Evolutionary conservation across 2,888 invertebrate genomes (phyloP), one percentile per base, ranked within the genome.

Genomic region (Drosophila setosimentum): DNA sequence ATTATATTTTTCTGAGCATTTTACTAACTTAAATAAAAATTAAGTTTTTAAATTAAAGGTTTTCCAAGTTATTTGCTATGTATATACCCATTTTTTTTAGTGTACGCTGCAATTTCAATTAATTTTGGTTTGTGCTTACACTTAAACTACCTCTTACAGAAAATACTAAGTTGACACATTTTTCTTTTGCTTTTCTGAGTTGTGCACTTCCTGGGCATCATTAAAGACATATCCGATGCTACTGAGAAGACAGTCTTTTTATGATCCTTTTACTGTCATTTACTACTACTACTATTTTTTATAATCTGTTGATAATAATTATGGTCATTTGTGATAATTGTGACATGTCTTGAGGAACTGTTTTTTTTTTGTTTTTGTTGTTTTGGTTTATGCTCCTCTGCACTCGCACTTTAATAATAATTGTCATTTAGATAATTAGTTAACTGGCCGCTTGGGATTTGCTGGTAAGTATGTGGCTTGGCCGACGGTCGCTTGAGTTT

Each of bases 281-380:
- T 66, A 51, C 65, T 63, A 18, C 58, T 18, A 63, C 53, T 68
- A n/a, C n/a, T n/a, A n/a, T 33, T 76, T 76, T 81, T 68, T 83
- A 83, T 80, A 76, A 80, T 82, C 83, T 83, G 82, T 82, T 91
- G 87, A 82, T 88, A 82, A 90, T 91, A 90, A 90, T 90, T 90
- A 82, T 87, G 81, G 87, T 90, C 89, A 90, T 90, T 90, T 90
- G 89, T 74, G 89, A 88, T 89, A 91, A 91, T 90, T 91, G 84
- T 88, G 81, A 78, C 78, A 78, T 74, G 58, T 65, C 68, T 69
- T 74, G 53, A 57, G 71, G 63, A 64, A 53, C 50, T 55, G 48
- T 10, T 48, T 61, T 71, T 54, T 63, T 37, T 24, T 60, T n/a
- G n/a, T n/a, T n/a, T n/a, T n/a, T n/a, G n/a, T n/a, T n/a, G n/a